Evolutionary conservation across 2,888 invertebrate species (phyloP).

Genomic region (Smittia aterrima): DNA sequence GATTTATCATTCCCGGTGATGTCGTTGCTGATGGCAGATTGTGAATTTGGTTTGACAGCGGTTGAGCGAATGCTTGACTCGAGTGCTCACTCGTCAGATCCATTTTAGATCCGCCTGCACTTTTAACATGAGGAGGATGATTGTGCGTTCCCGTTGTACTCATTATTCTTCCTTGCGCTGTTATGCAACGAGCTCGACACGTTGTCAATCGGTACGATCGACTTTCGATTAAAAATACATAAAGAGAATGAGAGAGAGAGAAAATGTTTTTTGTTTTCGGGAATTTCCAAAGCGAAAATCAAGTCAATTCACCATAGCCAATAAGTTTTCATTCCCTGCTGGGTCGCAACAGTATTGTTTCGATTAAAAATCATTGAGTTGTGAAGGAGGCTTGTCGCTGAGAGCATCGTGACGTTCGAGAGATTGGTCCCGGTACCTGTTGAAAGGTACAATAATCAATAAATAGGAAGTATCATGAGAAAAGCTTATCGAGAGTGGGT

Average conservation of each 20-base stretch:
- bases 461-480: background rate
- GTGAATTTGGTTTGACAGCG: conserved; percentile 29
- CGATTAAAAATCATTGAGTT: conserved; percentile 55
- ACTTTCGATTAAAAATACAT: conserved; percentile 22
- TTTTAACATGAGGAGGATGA: conserved; percentile 53
- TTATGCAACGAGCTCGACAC: conserved; percentile 54
- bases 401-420: conserved; percentile 54
- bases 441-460: conserved; percentile 33
- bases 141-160: conserved; percentile 54
- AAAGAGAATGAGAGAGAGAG: background rate
- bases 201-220: conserved; percentile 55
- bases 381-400: conserved; percentile 54
- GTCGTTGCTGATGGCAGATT: conserved; percentile 1
- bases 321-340: conserved; percentile 55
- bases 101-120: conserved; percentile 30
- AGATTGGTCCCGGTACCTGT: conserved; percentile 45
- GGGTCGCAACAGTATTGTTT: conserved; percentile 55
- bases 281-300: background rate
- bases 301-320: conserved; percentile 49
- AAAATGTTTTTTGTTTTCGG: background rate
- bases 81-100: background rate
- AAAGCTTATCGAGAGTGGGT: no score
- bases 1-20: conserved; percentile 28
- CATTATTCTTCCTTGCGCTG: conserved; percentile 54
- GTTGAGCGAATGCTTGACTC: conserved; percentile 10